Percentiles rank a stretch among this genome's conserved stretches.
These are phyloP conservation scores for Galagoides demidoff DNA, from an alignment of 2,797 vertebrate species.

Conservation along the genomic window DNA sequence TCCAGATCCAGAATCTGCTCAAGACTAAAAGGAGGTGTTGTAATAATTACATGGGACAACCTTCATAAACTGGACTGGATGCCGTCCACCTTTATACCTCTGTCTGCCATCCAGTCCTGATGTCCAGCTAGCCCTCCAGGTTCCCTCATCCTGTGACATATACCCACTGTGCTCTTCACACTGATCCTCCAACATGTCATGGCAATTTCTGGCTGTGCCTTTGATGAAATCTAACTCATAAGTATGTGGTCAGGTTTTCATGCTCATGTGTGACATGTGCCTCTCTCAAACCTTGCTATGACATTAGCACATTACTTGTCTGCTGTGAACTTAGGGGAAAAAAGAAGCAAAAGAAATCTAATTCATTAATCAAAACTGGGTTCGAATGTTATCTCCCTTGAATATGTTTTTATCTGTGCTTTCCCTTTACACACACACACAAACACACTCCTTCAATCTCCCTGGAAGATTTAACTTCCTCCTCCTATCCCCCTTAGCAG, in stretches of 20 bases:
- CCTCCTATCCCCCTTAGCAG: neutral
- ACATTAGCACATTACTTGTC: neutral
- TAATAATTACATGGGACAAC: neutral
- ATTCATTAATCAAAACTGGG: neutral
- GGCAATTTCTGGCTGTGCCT: neutral
- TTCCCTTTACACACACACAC: neutral
- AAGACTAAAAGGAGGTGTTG: neutral
- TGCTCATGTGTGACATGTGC: neutral
- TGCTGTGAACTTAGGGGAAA: neutral
- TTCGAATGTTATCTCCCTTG: neutral
- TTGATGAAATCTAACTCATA: neutral
- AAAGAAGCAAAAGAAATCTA: neutral
- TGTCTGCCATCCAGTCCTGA: neutral
- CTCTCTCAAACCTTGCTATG: neutral
- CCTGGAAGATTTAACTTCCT: neutral
- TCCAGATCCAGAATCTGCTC: neutral
- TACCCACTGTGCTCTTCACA: no score
- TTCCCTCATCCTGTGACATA: neutral
- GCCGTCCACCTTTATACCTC: neutral
- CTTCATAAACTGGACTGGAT: no score
- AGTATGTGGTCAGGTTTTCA: neutral
- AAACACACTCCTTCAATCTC: neutral
- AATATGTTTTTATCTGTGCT: neutral
- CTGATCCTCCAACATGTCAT: neutral
- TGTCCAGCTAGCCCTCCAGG: neutral